Percentiles rank a stretch among this genome's conserved stretches.
phyloP scores from a whole-genome alignment of 1,140 invertebrate species.

The Brachionus paranguensis region DNA sequence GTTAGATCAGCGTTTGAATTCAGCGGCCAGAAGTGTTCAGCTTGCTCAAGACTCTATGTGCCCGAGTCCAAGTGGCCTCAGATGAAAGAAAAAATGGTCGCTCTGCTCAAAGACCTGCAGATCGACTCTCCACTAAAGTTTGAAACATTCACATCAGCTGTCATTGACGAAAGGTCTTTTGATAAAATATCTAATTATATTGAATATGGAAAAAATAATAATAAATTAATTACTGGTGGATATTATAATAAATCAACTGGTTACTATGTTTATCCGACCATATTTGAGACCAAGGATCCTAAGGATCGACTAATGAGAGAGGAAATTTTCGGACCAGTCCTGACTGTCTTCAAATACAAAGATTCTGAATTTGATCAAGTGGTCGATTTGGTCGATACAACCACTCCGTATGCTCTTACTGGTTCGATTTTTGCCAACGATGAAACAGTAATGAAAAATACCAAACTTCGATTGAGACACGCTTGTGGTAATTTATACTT shows the following conservation, averaged over 20 bases:
- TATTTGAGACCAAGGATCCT: slow-evolving; percentile 78
- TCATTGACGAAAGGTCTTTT: slow-evolving; percentile 90
- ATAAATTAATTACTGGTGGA: slow-evolving; percentile 81
- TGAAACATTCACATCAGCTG: slow-evolving; percentile 78
- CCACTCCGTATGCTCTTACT: slow-evolving; percentile 81
- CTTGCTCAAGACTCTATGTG: slow-evolving; percentile 89
- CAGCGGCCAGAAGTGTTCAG: slow-evolving; percentile 96
- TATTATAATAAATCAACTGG: slow-evolving; percentile 71
- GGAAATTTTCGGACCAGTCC: slow-evolving; percentile 95
- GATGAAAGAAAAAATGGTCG: slow-evolving; percentile 57
- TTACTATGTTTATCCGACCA: slow-evolving; percentile 91
- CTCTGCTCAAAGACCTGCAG: slow-evolving; percentile 60
- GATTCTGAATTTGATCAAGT: slow-evolving; percentile 67
- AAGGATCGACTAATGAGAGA: slow-evolving; percentile 80
- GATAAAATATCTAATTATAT: slow-evolving; percentile 81
- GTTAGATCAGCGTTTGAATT: slow-evolving; percentile 86
- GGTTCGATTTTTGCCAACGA: slow-evolving; percentile 78
- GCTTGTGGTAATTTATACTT: slow-evolving; percentile 87
- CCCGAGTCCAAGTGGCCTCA: slow-evolving; percentile 81
- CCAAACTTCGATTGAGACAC: slow-evolving; percentile 52
- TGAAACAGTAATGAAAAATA: slow-evolving; percentile 58
- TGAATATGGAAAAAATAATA: slow-evolving; percentile 73
- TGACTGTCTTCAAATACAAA: slow-evolving; percentile 81
- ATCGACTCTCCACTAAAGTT: slow-evolving; percentile 78
- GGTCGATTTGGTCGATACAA: slow-evolving; percentile 68